Evolutionary conservation across 2,797 vertebrate species (phyloP).

Genomic region (Petrocephalus schoutedeni): DNA sequence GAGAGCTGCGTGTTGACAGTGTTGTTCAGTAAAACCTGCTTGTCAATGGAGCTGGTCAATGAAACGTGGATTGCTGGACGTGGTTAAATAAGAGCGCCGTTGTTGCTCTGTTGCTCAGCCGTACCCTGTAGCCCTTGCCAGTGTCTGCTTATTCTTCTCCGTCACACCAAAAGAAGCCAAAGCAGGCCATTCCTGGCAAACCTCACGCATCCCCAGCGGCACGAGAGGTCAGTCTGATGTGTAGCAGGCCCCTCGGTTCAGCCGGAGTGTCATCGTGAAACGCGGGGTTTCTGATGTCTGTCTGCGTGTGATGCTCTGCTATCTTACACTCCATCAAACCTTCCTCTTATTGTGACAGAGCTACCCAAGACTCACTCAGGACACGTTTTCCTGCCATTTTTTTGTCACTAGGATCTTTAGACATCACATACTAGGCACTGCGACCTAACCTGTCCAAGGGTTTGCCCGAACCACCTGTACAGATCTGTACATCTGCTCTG

Average conservation of each 20-base stretch:
- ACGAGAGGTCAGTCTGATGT: neutral
- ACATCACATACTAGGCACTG: neutral
- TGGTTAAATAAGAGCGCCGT: neutral
- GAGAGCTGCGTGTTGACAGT: neutral
- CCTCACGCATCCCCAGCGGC: constrained; percentile 21
- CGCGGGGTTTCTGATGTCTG: neutral
- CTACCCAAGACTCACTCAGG: neutral
- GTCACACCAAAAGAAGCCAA: neutral
- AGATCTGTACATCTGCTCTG: neutral
- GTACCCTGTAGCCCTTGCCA: neutral
- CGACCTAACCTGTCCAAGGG: neutral
- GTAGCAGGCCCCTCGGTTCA: neutral
- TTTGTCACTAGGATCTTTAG: neutral
- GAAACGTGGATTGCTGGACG: neutral
- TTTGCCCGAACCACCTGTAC: neutral
- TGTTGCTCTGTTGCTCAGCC: neutral
- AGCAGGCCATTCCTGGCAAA: neutral
- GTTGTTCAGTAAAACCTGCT: neutral
- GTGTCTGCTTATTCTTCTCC: neutral
- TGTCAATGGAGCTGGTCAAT: neutral
- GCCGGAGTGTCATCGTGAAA: neutral
- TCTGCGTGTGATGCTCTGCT: neutral
- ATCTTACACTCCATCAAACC: neutral
- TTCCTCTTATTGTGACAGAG: neutral
- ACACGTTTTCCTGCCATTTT: constrained; percentile 13